These are phyloP conservation scores for Nesoenas mayeri DNA, from an alignment of 2,113 vertebrate genomes.

Conservation along the genomic window DNA sequence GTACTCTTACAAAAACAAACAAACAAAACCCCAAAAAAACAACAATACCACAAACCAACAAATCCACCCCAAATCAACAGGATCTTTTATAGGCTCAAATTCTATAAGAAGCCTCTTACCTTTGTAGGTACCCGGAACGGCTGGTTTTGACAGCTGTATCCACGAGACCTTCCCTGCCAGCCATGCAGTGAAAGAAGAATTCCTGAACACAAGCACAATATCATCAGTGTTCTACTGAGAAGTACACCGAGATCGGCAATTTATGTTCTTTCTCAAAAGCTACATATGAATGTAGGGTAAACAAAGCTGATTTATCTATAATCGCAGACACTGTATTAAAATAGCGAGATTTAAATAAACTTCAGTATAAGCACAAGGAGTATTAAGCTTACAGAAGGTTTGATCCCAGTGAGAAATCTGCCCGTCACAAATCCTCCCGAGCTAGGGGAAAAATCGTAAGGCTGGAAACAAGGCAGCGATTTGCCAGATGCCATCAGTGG, in stretches of 20 bases:
- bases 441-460: constrained; percentile 87
- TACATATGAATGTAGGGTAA: background rate
- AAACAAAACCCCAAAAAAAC: background rate
- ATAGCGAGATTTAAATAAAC: background rate
- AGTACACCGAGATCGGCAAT: background rate
- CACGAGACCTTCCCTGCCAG: constrained; percentile 94
- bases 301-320: background rate
- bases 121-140: constrained; percentile 95
- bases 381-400: constrained; percentile 81
- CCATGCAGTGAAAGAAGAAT: constrained; percentile 99
- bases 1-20: background rate
- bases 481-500: constrained; percentile 97
- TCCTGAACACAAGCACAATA: constrained; percentile 78
- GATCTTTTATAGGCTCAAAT: background rate
- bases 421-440: constrained; percentile 95
- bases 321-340: background rate
- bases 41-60: too few relatives aligned
- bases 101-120: constrained; percentile 72
- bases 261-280: background rate
- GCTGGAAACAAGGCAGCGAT: constrained; percentile 93
- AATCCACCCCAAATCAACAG: background rate
- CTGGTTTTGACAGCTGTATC: constrained; percentile 98
- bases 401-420: constrained; percentile 96
- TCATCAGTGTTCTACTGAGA: background rate
- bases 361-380: background rate